Conservation (phyloP, 2,113 vertebrate genomes). For the Halcyon senegalensis region DNA sequence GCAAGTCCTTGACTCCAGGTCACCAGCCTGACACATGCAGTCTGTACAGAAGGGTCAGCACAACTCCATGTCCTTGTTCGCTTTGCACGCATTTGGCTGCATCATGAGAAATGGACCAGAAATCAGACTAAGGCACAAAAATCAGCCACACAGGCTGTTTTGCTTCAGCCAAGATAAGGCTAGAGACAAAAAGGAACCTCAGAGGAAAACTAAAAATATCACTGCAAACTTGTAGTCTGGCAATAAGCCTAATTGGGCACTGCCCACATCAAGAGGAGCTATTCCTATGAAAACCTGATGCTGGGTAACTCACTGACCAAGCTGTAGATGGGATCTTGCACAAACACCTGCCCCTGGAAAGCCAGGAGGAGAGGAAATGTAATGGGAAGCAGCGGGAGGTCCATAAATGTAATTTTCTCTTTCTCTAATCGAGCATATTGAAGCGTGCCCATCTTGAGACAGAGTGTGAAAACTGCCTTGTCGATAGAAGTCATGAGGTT, state of each 20-base stretch:
- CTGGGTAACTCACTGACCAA: not conserved
- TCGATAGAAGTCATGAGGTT: not conserved
- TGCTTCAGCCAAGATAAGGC: not conserved
- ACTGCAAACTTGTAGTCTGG: not conserved
- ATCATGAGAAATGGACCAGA: not conserved
- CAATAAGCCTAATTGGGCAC: constrained; percentile 5
- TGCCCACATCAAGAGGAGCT: not conserved
- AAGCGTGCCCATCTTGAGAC: not conserved
- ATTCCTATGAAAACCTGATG: not conserved
- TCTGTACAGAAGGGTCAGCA: not conserved
- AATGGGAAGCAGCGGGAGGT: not conserved
- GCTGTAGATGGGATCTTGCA: not conserved
- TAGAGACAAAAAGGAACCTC: constrained; percentile 6
- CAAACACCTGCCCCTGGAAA: constrained; percentile 7
- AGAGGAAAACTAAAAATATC: constrained; percentile 37
- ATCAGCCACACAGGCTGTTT: not conserved
- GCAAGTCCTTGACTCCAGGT: not conserved
- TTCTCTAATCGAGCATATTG: not conserved
- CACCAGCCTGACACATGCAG: not conserved
- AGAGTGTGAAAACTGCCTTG: constrained; percentile 12
- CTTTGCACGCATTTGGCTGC: not conserved
- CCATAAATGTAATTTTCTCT: constrained; percentile 42
- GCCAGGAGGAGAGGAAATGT: not conserved
- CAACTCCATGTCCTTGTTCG: fast-evolving
- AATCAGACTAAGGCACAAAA: not conserved